phyloP scores from a whole-genome alignment of 2,797 vertebrate genomes.

The Huso huso region DNA sequence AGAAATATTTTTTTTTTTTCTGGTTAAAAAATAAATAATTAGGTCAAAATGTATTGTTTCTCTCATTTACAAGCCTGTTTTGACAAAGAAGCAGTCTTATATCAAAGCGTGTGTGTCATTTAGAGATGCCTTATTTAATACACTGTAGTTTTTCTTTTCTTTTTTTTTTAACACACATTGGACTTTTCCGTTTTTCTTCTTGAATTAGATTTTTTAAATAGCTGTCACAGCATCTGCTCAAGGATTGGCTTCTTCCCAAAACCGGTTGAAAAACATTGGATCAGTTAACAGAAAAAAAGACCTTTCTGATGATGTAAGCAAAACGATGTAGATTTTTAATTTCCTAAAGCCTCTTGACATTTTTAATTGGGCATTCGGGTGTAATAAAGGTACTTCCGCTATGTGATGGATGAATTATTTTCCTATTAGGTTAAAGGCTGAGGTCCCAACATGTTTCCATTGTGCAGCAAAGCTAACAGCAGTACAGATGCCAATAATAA shows the following conservation, averaged over 20 bases:
- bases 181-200: too few species aligned
- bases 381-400: conserved; percentile 64
- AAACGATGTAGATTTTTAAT: conserved; percentile 54
- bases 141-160: too few species aligned
- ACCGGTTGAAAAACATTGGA: conserved; percentile 33
- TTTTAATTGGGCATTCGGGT: conserved; percentile 52
- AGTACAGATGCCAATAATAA: conserved; percentile 54
- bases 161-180: too few species aligned
- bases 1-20: too few species aligned
- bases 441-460: conserved; percentile 72
- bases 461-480: conserved; percentile 58
- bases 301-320: conserved; percentile 40
- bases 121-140: too few species aligned
- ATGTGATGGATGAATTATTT: conserved; percentile 60
- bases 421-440: conserved; percentile 67
- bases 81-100: too few species aligned
- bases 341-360: conserved; percentile 45
- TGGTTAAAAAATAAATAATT: too few species aligned
- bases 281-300: conserved; percentile 19
- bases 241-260: conserved; percentile 27
- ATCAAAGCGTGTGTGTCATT: too few species aligned
- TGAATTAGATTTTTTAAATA: too few species aligned
- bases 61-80: too few species aligned
- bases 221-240: too few species aligned
- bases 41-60: too few species aligned